Evolutionary conservation across 1,140 invertebrate species (phyloP).

Genomic region (Drosophila sproati): DNA sequence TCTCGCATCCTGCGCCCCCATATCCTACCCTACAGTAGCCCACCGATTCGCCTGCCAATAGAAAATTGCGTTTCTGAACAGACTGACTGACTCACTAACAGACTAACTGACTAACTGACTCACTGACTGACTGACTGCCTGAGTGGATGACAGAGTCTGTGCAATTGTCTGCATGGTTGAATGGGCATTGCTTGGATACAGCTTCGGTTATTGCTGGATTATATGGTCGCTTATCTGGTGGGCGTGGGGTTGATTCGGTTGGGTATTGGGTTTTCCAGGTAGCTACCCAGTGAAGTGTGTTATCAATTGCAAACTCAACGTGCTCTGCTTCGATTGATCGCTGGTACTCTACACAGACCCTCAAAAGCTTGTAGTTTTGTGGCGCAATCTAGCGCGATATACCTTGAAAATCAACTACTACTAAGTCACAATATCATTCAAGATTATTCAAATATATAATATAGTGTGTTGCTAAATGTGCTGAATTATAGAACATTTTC

Average conservation of each 20-base stretch:
- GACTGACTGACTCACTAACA: constrained; percentile 17
- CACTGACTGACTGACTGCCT: constrained; percentile 37
- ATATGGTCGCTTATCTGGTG: neutral
- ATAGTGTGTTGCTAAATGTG: too few relatives aligned
- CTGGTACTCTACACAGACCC: neutral
- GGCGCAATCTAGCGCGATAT: neutral
- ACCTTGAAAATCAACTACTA: neutral
- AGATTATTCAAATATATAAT: too few relatives aligned
- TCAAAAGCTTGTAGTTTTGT: too few relatives aligned
- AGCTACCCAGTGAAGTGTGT: constrained; percentile 70
- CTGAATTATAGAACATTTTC: too few relatives aligned
- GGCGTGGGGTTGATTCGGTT: neutral
- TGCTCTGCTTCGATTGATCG: constrained; percentile 61
- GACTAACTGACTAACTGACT: constrained; percentile 38
- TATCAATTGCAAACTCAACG: constrained; percentile 77
- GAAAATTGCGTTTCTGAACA: constrained; percentile 67
- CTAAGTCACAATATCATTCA: too few relatives aligned
- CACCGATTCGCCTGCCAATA: constrained; percentile 66
- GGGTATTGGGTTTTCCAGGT: neutral
- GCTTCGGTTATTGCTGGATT: constrained; percentile 19
- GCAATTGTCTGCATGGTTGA: constrained; percentile 64
- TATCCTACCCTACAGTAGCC: too few relatives aligned
- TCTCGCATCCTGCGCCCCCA: constrained; percentile 18
- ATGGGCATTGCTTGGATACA: constrained; percentile 60
- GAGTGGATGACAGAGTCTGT: constrained; percentile 42